Evolutionary conservation across 2,113 vertebrate genomes (phyloP), one percentile per base, ranked within the genome.

Genomic region (Ranitomeya imitator): DNA sequence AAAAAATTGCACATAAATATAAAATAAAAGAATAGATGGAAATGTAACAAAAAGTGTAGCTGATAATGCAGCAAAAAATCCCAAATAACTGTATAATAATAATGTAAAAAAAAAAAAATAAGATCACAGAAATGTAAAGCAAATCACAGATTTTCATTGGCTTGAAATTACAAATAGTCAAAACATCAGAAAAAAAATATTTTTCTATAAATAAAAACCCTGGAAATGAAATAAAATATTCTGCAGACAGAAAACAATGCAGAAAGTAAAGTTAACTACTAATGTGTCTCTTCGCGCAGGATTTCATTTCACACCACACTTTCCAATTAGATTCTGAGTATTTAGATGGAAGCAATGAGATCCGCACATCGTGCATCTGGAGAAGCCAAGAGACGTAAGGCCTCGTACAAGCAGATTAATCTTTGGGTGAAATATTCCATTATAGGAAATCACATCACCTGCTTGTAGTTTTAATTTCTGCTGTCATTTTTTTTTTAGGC

Each of bases 361-460:
- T 71, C 86, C 52, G 51, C 21, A 63, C 31, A 71, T 51, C 21
- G 14, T 52, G 11, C 86, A 82, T 88, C 79, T 61, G 79, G 86
- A 45, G 16, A 59, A 82, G 79, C 52, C 73, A 45, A 9, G 85
- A 86, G 74, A 54, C 31, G 31, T 9, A 8, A 13, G 19, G 31
- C 26, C 45, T 37, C 12, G 23, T 45, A 31, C 23, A 57, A 74
- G 79, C 79, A 61, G 61, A 88, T 88, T 61, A 60, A 88, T 88
- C 86, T 83, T 71, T 76, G 86, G 79, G 86, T 76, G 79, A 88
- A 79, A 88, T 77, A 26, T 83, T 88, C 79, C 79, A 88, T 88
- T 88, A 88, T 61, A 60, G 79, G 12, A 55, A 65, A 67, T 65
- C 76, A 31, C 86, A 63, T 88, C 86, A 65, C 67, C 57, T 83